Conservation (phyloP, 1,140 invertebrate genomes). For the Macrobrachium rosenbergii region DNA sequence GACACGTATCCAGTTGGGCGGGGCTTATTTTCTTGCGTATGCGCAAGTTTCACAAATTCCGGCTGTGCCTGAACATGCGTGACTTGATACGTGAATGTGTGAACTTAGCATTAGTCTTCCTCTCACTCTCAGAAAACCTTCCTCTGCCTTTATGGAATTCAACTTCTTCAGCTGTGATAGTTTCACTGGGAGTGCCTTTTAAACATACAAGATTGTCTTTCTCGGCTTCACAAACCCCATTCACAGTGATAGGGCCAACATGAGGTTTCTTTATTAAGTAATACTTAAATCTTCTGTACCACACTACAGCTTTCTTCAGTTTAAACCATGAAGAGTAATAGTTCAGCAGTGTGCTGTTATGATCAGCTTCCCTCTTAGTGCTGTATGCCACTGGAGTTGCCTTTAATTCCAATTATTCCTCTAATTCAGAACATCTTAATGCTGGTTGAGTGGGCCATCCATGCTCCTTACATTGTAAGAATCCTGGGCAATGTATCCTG, state of each 20-base stretch:
- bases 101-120: background rate
- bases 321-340: slow-evolving; percentile 23
- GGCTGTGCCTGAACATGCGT: too few relatives aligned
- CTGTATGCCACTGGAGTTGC: background rate
- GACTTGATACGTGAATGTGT: too few relatives aligned
- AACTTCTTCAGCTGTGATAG: background rate
- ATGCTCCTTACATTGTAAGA: slow-evolving; percentile 8
- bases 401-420: background rate
- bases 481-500: background rate
- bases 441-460: too few relatives aligned
- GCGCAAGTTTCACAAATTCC: too few relatives aligned
- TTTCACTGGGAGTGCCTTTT: background rate
- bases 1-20: too few relatives aligned
- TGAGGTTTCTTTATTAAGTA: background rate
- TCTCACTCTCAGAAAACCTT: background rate
- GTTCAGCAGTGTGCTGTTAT: background rate
- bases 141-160: background rate
- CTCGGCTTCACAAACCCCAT: background rate
- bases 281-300: background rate
- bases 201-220: background rate
- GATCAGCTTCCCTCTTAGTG: background rate
- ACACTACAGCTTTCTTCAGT: slow-evolving; percentile 1
- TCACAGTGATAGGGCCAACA: background rate
- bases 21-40: too few relatives aligned
- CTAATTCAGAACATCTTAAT: slow-evolving; percentile 26